Percentiles rank a stretch among this genome's conserved stretches.
phyloP scores from a whole-genome alignment of 1,140 invertebrate genomes.

The Lordiphosa collinella region DNA sequence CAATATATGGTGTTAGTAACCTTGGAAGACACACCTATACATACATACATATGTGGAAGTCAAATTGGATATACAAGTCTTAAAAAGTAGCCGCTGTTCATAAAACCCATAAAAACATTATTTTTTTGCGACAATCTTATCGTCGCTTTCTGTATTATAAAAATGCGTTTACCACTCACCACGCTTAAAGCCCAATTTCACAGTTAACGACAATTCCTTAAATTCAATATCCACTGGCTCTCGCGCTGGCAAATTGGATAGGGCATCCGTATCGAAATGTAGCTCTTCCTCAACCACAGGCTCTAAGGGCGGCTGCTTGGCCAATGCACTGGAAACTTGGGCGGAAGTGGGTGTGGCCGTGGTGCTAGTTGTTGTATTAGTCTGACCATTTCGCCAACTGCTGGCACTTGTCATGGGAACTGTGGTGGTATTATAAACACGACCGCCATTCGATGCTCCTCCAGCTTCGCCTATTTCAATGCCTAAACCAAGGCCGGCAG shows the following conservation, averaged over 20 bases:
- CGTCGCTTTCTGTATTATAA: constrained; percentile 24
- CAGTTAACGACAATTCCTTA: constrained; percentile 85
- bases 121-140: constrained; percentile 62
- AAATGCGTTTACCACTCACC: constrained; percentile 79
- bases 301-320: constrained; percentile 34
- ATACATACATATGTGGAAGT: constrained; percentile 4
- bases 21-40: constrained; percentile 11
- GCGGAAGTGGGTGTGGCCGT: neutral
- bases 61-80: constrained; percentile 12
- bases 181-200: constrained; percentile 85
- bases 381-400: constrained; percentile 40
- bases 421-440: constrained; percentile 69
- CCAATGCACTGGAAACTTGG: constrained; percentile 16
- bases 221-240: constrained; percentile 86
- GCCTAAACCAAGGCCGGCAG: constrained; percentile 54
- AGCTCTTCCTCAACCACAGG: constrained; percentile 53
- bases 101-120: constrained; percentile 34
- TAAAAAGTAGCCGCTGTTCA: constrained; percentile 46
- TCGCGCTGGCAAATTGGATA: constrained; percentile 80
- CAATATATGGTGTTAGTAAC: constrained; percentile 14
- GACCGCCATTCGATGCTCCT: constrained; percentile 21
- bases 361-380: constrained; percentile 7
- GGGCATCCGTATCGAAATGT: constrained; percentile 47
- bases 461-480: constrained; percentile 51
- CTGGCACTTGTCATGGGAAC: constrained; percentile 50